phyloP scores from a whole-genome alignment of 2,797 vertebrate genomes.

The Ambastaia sidthimunki region DNA sequence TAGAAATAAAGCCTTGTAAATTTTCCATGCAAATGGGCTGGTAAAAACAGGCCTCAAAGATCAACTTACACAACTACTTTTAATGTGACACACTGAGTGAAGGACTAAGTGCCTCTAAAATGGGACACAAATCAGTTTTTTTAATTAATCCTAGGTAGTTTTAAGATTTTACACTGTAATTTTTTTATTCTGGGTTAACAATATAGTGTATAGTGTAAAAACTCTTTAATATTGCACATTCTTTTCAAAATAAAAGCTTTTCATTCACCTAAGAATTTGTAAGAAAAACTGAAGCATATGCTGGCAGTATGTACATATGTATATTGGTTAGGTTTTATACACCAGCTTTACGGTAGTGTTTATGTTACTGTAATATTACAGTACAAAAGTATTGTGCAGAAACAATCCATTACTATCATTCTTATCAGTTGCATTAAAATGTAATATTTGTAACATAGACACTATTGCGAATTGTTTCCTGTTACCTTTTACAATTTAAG shows the following conservation, averaged over 20 bases:
- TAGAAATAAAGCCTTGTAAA: not conserved
- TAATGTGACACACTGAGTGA: not conserved
- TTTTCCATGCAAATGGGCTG: not conserved
- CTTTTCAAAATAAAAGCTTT: no score
- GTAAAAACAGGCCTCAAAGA: not conserved
- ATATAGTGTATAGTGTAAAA: no score
- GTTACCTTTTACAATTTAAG: not conserved
- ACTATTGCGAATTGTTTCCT: not conserved
- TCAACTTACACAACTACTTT: not conserved
- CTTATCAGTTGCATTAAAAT: not conserved
- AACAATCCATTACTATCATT: no score
- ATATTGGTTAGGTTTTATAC: not conserved
- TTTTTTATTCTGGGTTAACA: no score
- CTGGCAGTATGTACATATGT: not conserved
- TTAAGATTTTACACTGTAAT: no score
- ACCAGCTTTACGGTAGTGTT: not conserved
- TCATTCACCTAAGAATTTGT: no score
- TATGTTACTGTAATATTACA: not conserved
- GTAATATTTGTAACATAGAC: not conserved
- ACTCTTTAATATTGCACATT: no score
- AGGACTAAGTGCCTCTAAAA: not conserved
- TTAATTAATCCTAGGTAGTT: no score
- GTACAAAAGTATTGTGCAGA: no score
- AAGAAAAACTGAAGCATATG: not conserved
- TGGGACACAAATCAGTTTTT: not conserved